Percentiles rank a stretch among this genome's conserved stretches.
Evolutionary conservation across 2,797 vertebrate genomes (phyloP).

Genomic region (Argentina silus): DNA sequence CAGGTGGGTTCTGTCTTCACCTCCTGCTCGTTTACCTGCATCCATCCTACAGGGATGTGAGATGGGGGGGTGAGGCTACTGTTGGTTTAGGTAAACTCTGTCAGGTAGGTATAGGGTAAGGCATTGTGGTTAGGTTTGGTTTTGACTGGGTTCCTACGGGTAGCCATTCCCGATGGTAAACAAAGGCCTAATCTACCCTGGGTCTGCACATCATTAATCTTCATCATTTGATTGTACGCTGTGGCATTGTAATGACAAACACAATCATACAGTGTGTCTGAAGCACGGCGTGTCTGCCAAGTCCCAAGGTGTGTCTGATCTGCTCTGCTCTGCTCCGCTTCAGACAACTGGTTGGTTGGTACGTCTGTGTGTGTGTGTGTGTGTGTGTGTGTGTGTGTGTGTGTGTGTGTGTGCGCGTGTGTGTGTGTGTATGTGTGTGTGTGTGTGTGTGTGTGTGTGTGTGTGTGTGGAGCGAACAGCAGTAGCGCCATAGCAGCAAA

Average conservation of each 20-base stretch:
- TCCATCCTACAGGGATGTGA: not conserved
- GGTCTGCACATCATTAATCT: slow-evolving; percentile 50
- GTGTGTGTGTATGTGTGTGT: not conserved
- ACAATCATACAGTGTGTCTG: slow-evolving; percentile 21
- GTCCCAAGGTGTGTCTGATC: slow-evolving; percentile 43
- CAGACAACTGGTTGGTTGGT: slow-evolving; percentile 21
- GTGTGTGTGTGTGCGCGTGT: too few species aligned
- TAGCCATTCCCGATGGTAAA: slow-evolving; percentile 40
- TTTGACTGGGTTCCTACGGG: slow-evolving; percentile 5
- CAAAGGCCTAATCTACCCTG: slow-evolving; percentile 52
- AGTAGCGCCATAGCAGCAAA: not conserved
- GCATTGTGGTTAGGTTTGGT: not conserved
- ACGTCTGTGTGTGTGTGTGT: not conserved
- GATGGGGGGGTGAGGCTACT: not conserved
- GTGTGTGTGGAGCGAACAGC: too few species aligned
- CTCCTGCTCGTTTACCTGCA: not conserved
- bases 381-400: too few species aligned
- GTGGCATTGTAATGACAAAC: slow-evolving; percentile 56
- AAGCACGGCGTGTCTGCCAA: slow-evolving; percentile 29
- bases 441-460: not conserved
- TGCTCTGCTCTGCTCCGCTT: slow-evolving; percentile 16
- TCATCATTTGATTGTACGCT: slow-evolving; percentile 44
- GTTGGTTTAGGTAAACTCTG: slow-evolving; percentile 16
- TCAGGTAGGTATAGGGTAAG: not conserved
- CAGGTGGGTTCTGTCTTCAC: not conserved